Evolutionary conservation across 2,888 invertebrate genomes (phyloP).

Genomic region (Cryptus armator): DNA sequence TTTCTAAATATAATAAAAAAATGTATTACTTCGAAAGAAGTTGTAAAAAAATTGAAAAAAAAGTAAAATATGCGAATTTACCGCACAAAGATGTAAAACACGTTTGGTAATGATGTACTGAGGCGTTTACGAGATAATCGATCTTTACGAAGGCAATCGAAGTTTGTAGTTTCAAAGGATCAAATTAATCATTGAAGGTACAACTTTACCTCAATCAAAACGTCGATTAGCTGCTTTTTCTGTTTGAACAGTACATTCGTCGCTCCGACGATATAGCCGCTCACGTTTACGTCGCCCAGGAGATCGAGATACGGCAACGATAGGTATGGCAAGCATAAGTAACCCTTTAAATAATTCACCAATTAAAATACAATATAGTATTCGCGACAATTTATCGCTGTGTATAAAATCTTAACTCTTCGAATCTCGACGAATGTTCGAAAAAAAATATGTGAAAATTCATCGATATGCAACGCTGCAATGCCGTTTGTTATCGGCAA

Average conservation of each 20-base stretch:
- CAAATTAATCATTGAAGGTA: neutral
- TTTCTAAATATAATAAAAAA: neutral
- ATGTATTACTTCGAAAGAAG: neutral
- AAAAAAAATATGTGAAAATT: neutral
- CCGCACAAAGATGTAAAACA: neutral
- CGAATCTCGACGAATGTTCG: too few relatives aligned
- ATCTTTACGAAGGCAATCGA: neutral
- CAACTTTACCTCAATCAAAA: conserved; percentile 91
- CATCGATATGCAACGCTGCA: too few relatives aligned
- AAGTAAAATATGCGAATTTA: neutral
- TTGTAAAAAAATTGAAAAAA: neutral
- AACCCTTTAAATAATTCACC: conserved; percentile 87
- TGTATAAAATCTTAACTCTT: too few relatives aligned
- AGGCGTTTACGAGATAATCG: neutral
- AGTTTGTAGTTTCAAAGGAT: too few relatives aligned
- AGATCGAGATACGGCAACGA: conserved; percentile 98
- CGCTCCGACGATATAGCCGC: conserved; percentile 97
- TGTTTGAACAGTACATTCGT: conserved; percentile 99
- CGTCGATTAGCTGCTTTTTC: conserved; percentile 96
- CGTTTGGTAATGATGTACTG: neutral
- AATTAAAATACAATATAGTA: neutral
- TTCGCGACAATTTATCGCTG: too few relatives aligned
- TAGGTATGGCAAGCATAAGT: conserved; percentile 97
- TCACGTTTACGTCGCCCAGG: conserved; percentile 94
- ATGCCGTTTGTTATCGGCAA: neutral